Percentiles rank a stretch among this genome's conserved stretches.
Conservation (phyloP, 2,888 invertebrate genomes). For the Cetonia aurata region DNA sequence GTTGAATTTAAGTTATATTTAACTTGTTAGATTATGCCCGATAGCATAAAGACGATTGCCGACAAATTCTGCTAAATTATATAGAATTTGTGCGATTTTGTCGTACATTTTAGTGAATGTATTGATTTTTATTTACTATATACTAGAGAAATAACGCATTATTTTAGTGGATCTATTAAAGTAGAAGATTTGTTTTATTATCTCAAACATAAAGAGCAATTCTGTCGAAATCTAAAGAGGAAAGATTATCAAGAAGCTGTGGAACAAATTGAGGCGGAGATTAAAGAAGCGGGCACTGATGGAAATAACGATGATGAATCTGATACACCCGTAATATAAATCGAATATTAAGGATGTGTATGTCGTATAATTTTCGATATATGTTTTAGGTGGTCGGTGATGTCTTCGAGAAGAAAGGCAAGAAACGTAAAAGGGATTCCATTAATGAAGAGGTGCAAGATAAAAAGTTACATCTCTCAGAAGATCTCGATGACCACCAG, state of each 20-base stretch:
- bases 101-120: slow-evolving; percentile 61
- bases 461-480: slow-evolving; percentile 7
- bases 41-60: slow-evolving; percentile 65
- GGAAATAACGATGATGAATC: slow-evolving; percentile 53
- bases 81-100: slow-evolving; percentile 69
- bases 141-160: neutral
- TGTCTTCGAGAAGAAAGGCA: slow-evolving; percentile 32
- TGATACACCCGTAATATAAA: slow-evolving; percentile 30
- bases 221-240: slow-evolving; percentile 81
- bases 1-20: slow-evolving; percentile 39
- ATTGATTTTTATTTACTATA: slow-evolving; percentile 51
- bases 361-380: neutral
- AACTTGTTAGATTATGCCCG: slow-evolving; percentile 54
- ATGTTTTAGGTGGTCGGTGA: slow-evolving; percentile 33
- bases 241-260: slow-evolving; percentile 90
- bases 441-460: slow-evolving; percentile 23
- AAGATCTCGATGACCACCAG: slow-evolving; percentile 22
- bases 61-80: slow-evolving; percentile 66
- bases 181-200: slow-evolving; percentile 90
- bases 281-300: slow-evolving; percentile 63
- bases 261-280: slow-evolving; percentile 86
- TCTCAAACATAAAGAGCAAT: slow-evolving; percentile 83
- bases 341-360: slow-evolving; percentile 15
- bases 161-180: slow-evolving; percentile 77
- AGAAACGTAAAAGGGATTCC: slow-evolving; percentile 40